Evolutionary conservation across 2,113 vertebrate species (phyloP).

Genomic region (Gavialis gangeticus): DNA sequence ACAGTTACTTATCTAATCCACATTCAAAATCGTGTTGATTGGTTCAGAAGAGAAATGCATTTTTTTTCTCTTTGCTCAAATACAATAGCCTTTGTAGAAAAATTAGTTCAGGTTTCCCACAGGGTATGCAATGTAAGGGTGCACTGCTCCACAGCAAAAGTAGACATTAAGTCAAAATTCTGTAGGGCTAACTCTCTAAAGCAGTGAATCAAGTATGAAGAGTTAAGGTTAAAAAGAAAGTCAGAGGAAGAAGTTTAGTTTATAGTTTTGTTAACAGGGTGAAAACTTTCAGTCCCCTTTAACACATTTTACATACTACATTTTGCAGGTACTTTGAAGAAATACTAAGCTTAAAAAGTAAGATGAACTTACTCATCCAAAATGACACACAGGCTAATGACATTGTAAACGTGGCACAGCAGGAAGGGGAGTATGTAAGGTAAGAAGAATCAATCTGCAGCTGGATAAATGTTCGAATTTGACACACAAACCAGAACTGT

Average conservation of each 20-base stretch:
- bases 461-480: constrained; percentile 65
- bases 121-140: not conserved
- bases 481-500: constrained; percentile 65
- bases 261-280: constrained; percentile 1
- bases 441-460: constrained; percentile 53
- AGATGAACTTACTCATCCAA: constrained; percentile 58
- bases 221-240: constrained; percentile 42
- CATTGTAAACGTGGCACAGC: constrained; percentile 55
- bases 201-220: constrained; percentile 23
- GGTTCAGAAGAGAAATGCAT: not conserved
- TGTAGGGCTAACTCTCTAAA: constrained; percentile 34
- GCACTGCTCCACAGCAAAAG: constrained; percentile 14
- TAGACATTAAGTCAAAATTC: not conserved
- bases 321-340: constrained; percentile 45
- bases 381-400: constrained; percentile 64
- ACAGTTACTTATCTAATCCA: not conserved
- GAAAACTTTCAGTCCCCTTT: constrained; percentile 52
- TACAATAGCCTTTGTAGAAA: not conserved
- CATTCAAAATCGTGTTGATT: not conserved
- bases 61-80: not conserved
- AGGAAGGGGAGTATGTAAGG: constrained; percentile 52
- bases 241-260: constrained; percentile 52
- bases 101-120: not conserved
- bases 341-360: not conserved
- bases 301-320: constrained; percentile 28